Base-by-base conservation (phyloP, 2,888 invertebrate genomes). In the Scrobipalpa costella region DNA sequence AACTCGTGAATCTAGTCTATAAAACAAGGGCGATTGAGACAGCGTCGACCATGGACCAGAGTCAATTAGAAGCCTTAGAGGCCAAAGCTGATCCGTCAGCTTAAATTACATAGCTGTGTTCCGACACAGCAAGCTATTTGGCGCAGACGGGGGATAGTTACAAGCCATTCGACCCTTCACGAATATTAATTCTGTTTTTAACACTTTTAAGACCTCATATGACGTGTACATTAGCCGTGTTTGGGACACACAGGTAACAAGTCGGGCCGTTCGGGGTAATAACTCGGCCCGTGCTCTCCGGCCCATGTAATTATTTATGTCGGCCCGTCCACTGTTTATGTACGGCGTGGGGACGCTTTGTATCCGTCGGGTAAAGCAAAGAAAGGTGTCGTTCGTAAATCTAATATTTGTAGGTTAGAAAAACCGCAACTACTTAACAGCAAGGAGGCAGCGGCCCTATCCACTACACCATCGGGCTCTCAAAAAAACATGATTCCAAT, bases 241-340 rank as follows among this genome's bases (percentile, higher is more conserved):
- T 40, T 36, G 60, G 60, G 63, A 61, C 61, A 63, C 63, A 57
- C 64, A 55, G 59, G 49, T 61, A 63, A 66, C 67, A 65, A 65
- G 66, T 15, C 15, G 68, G 64, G 40, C 66, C 44, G 67, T 67
- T 67, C 65, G 61, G 68, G 66, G 66, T 68, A 69, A 69, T 69
- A 69, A 69, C 66, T 69, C 58, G 57, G 7, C 34, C 62, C 64
- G 68, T 69, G 72, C 67, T 70, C 69, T 69, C 67, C 65, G 67
- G 64, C 40, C 71, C 74, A 71, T 73, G 71, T 72, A 74, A 73
- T 74, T 74, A 74, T 74, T 74, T 73, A 74, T 71, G 74, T 74
- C 73, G 66, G 63, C 66, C 69, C 68, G 61, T 62, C 63, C 69
- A 49, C 61, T 71, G 71, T 74, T 70, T 71, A 69, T 70, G 66